phyloP scores from a whole-genome alignment of 2,113 vertebrate genomes.

The Leptodactylus fuscus region DNA sequence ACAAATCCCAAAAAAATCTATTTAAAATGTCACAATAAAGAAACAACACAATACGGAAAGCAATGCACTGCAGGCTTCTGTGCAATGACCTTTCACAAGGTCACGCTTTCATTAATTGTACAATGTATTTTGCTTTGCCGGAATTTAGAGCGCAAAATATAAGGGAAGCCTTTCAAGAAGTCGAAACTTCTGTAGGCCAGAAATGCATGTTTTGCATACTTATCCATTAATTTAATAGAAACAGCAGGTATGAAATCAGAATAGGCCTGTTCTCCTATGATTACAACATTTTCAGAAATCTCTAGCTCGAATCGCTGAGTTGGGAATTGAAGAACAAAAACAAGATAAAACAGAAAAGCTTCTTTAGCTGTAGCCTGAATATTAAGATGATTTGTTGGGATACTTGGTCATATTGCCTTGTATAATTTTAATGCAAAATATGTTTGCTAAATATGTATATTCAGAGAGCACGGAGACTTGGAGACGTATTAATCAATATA shows the following conservation, averaged over 20 bases:
- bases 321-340: slow-evolving; percentile 43
- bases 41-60: not conserved
- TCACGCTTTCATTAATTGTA: not conserved
- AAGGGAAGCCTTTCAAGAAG: not conserved
- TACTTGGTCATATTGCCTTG: slow-evolving; percentile 20
- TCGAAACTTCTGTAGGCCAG: not conserved
- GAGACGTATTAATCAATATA: slow-evolving; percentile 16
- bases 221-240: slow-evolving; percentile 34
- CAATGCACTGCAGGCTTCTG: not conserved
- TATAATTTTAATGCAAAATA: slow-evolving; percentile 40
- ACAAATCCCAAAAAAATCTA: no score
- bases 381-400: slow-evolving; percentile 32
- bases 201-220: slow-evolving; percentile 32
- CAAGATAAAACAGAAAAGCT: slow-evolving; percentile 34
- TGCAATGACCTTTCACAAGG: not conserved
- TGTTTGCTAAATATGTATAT: slow-evolving; percentile 36
- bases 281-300: slow-evolving; percentile 37
- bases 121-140: not conserved
- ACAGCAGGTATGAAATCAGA: slow-evolving; percentile 22
- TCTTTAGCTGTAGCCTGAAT: slow-evolving; percentile 22
- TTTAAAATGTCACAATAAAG: no score
- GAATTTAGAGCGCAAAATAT: slow-evolving; percentile 3
- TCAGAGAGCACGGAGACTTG: slow-evolving; percentile 10
- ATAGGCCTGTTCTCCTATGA: slow-evolving; percentile 22
- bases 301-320: slow-evolving; percentile 19